Conservation (phyloP, 92 coral and sea anemone species). For the Phenganax marumi region DNA sequence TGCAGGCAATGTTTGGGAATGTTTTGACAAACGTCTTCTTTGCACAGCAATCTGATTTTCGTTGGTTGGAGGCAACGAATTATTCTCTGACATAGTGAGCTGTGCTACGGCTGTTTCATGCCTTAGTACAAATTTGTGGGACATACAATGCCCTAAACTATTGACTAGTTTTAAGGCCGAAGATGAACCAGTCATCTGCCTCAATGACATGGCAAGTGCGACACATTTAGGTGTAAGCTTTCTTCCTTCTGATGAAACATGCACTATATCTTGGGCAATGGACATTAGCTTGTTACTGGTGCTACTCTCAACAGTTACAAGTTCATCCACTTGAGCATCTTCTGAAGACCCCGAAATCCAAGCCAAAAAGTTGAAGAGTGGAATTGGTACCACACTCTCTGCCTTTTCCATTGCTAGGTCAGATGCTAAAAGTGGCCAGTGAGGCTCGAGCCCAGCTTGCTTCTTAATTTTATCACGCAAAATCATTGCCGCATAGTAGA, state of each 20-base stretch:
- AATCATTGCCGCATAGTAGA: constrained; percentile 39
- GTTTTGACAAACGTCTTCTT: too few species aligned
- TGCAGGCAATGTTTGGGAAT: too few species aligned
- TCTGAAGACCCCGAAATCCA: constrained; percentile 34
- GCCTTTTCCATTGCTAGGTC: constrained; percentile 41
- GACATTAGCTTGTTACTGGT: constrained; percentile 26
- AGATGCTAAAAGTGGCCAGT: constrained; percentile 41
- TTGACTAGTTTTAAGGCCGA: constrained; percentile 32
- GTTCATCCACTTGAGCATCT: constrained; percentile 35
- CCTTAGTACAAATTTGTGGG: constrained; percentile 37
- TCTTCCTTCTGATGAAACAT: constrained; percentile 38
- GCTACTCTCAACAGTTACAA: constrained; percentile 13
- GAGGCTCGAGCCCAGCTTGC: constrained; percentile 14
- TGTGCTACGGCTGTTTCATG: constrained; percentile 38
- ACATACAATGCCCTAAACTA: constrained; percentile 37
- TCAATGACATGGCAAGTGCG: constrained; percentile 38
- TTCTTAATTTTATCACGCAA: constrained; percentile 20
- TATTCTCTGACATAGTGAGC: constrained; percentile 26
- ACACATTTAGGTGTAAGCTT: constrained; percentile 31
- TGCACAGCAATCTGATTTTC: too few species aligned
- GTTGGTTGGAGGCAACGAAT: constrained; percentile 23
- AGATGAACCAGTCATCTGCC: constrained; percentile 44
- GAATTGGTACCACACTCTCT: constrained; percentile 36
- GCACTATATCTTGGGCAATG: constrained; percentile 35
- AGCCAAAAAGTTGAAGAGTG: constrained; percentile 29